phyloP scores from a whole-genome alignment of 2,113 vertebrate species.

The Amphilophus citrinellus region DNA sequence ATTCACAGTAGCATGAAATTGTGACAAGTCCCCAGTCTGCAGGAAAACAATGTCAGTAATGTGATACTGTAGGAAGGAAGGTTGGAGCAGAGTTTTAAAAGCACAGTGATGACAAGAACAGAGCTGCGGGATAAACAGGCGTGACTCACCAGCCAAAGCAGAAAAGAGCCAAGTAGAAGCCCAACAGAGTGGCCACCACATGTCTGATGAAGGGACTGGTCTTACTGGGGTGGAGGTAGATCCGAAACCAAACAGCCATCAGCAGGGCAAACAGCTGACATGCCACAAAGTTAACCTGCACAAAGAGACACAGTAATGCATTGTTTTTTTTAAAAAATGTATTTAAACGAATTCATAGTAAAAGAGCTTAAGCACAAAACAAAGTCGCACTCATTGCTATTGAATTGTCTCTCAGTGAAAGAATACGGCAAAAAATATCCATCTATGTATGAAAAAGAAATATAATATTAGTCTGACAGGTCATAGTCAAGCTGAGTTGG shows the following conservation, averaged over 20 bases:
- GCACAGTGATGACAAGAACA: slow-evolving; percentile 17
- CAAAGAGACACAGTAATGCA: slow-evolving; percentile 2
- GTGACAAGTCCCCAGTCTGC: not conserved
- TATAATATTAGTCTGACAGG: not conserved
- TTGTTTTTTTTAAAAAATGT: not conserved
- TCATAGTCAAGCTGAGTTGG: slow-evolving; percentile 15
- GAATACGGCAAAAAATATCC: not conserved
- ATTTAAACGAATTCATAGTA: not conserved
- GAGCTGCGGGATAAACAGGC: not conserved
- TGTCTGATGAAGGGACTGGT: slow-evolving; percentile 96
- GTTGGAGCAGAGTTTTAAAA: not conserved
- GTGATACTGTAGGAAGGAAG: not conserved
- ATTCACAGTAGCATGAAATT: not conserved
- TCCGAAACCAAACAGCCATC: slow-evolving; percentile 95
- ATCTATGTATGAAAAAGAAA: not conserved
- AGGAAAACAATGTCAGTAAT: not conserved
- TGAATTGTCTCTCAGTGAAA: not conserved
- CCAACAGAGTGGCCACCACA: slow-evolving; percentile 94
- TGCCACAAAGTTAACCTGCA: slow-evolving; percentile 97
- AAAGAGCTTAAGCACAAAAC: not conserved
- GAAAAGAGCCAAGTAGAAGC: slow-evolving; percentile 98
- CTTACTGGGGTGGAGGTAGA: slow-evolving; percentile 96
- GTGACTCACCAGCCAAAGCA: slow-evolving; percentile 98
- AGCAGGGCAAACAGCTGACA: slow-evolving; percentile 97
- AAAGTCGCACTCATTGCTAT: not conserved